phyloP scores from a whole-genome alignment of 2,888 invertebrate genomes.

The Argyresthia albistria region DNA sequence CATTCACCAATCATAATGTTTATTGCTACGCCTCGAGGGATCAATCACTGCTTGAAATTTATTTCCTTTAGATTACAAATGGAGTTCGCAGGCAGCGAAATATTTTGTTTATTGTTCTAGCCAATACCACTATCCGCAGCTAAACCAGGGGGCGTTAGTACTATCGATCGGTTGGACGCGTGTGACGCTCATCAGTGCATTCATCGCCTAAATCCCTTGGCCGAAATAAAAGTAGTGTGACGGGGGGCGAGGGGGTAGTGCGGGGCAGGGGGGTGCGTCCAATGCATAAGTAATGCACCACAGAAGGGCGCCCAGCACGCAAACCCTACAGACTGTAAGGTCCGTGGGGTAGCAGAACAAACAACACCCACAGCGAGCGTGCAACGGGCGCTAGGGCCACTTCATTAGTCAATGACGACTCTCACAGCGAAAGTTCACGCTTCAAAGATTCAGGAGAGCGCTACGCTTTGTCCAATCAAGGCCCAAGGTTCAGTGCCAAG shows the following conservation, averaged over 20 bases:
- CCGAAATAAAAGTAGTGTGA: constrained; percentile 49
- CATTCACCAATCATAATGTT: no score
- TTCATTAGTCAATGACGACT: constrained; percentile 48
- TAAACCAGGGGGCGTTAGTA: constrained; percentile 5
- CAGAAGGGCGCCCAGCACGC: constrained; percentile 4
- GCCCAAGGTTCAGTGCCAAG: background rate
- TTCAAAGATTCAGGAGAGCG: constrained; percentile 12
- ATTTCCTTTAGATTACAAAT: background rate
- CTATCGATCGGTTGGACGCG: constrained; percentile 40
- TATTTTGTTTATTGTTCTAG: constrained; percentile 3
- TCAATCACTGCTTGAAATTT: background rate
- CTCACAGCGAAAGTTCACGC: constrained; percentile 16
- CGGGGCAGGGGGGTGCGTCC: constrained; percentile 1
- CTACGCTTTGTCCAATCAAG: background rate
- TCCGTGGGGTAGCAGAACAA: background rate
- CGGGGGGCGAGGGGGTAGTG: constrained; percentile 15
- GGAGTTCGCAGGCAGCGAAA: no score
- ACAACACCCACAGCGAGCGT: constrained; percentile 1
- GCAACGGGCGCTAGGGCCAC: constrained; percentile 15
- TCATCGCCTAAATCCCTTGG: constrained; percentile 45
- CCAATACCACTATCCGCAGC: constrained; percentile 2
- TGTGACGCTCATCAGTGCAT: constrained; percentile 44
- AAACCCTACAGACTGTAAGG: background rate
- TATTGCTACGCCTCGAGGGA: background rate
- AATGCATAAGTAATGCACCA: constrained; percentile 66